Conservation (phyloP, 2,113 vertebrate genomes). For the Halichoeres trimaculatus region DNA sequence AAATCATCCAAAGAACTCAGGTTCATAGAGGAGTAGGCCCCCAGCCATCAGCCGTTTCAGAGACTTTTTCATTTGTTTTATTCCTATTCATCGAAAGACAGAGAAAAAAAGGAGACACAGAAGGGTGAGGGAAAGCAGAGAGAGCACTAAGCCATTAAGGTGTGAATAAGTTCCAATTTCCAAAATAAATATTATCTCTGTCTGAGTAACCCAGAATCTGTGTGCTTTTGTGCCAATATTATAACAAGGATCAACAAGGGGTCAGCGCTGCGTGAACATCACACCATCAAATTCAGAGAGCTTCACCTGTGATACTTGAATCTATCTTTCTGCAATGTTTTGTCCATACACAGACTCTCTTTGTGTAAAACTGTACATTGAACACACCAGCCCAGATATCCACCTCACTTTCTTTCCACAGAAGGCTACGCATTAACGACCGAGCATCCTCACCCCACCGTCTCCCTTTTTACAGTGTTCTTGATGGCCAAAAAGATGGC, state of each 20-base stretch:
- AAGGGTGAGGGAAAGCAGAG: constrained; percentile 12
- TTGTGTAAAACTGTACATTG: constrained; percentile 53
- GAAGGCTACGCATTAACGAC: constrained; percentile 42
- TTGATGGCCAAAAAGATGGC: constrained; percentile 70
- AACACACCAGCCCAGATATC: constrained; percentile 31
- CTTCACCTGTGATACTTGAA: constrained; percentile 59
- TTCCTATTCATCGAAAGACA: constrained; percentile 45
- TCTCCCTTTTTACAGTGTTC: constrained; percentile 74
- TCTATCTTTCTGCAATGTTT: constrained; percentile 60
- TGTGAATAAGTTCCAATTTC: constrained; percentile 83
- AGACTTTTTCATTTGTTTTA: constrained; percentile 54
- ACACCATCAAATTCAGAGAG: constrained; percentile 49
- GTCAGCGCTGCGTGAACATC: constrained; percentile 63
- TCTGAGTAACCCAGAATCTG: constrained; percentile 76
- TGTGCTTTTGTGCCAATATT: constrained; percentile 70
- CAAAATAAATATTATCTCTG: constrained; percentile 85
- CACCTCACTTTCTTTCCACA: constrained; percentile 17
- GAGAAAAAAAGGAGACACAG: constrained; percentile 24
- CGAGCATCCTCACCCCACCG: constrained; percentile 41
- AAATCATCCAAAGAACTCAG: constrained; percentile 18
- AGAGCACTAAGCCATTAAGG: constrained; percentile 73
- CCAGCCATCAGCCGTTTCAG: constrained; percentile 18
- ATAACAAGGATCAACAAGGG: constrained; percentile 77
- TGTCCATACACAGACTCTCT: constrained; percentile 31
- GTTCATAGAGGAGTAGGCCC: constrained; percentile 16